Evolutionary conservation across 2,888 invertebrate genomes (phyloP).

Genomic region (Unio pictorum): DNA sequence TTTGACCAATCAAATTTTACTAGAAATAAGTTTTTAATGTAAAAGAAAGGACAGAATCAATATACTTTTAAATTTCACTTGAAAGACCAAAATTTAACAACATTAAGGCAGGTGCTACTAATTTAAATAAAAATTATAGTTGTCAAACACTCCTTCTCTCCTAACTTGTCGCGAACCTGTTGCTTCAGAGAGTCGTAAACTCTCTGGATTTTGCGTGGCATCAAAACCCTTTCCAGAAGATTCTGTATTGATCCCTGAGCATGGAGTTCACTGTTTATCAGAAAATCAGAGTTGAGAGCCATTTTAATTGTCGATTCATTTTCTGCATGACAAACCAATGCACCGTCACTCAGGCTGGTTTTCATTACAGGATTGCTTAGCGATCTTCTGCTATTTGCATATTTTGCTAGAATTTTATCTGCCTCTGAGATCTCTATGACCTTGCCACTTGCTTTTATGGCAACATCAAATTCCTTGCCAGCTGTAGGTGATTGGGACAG

Average conservation of each 20-base stretch:
- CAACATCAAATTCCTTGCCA: too few species aligned
- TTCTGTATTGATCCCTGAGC: constrained; percentile 37
- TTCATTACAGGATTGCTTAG: constrained; percentile 52
- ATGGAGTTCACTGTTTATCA: constrained; percentile 17
- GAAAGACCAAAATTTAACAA: too few species aligned
- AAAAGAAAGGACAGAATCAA: too few species aligned
- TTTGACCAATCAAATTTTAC: too few species aligned
- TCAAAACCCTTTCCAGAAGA: constrained; percentile 30
- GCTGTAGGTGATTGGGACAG: too few species aligned
- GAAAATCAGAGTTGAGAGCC: constrained; percentile 26
- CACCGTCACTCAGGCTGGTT: constrained; percentile 57
- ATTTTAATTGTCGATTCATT: constrained; percentile 22
- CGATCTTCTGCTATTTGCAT: constrained; percentile 15
- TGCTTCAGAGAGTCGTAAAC: constrained; percentile 53
- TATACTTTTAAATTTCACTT: too few species aligned
- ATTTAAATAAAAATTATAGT: constrained; percentile 56
- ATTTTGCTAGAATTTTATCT: constrained; percentile 30
- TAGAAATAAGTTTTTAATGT: too few species aligned
- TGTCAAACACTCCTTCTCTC: constrained; percentile 45
- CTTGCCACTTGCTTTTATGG: too few species aligned
- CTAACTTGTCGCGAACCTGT: constrained; percentile 45
- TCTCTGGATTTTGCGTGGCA: constrained; percentile 51
- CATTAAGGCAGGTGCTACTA: too few species aligned
- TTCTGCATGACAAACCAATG: constrained; percentile 18
- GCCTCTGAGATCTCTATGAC: constrained; percentile 20